Evolutionary conservation across 2,113 vertebrate species (phyloP).

Genomic region (Saguinus imperator): DNA sequence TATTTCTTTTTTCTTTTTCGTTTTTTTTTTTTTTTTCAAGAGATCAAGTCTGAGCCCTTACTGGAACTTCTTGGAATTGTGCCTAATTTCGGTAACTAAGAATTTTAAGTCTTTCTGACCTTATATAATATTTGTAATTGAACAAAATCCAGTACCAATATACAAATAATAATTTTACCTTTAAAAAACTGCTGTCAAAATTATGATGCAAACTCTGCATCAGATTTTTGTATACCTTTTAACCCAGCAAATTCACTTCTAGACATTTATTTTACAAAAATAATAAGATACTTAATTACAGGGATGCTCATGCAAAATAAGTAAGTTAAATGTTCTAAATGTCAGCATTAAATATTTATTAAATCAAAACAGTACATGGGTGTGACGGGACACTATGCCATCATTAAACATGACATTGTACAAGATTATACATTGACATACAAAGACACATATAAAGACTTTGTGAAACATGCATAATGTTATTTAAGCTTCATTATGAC

Average conservation of each 20-base stretch:
- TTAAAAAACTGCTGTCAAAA: slow-evolving; percentile 5
- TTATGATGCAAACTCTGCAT: not conserved
- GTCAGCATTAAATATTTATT: not conserved
- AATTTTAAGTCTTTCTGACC: not conserved
- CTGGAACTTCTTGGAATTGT: not conserved
- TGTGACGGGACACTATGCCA: not conserved
- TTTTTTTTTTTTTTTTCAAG: not conserved
- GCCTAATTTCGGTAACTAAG: slow-evolving; percentile 2
- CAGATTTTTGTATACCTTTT: not conserved
- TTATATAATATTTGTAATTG: not conserved
- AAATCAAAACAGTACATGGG: not conserved
- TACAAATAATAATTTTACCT: not conserved
- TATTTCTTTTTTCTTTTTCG: not conserved
- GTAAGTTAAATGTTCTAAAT: slow-evolving; percentile 2
- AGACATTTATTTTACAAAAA: not conserved
- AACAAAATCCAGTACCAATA: not conserved
- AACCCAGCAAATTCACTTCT: not conserved
- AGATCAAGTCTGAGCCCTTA: not conserved
- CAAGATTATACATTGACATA: not conserved
- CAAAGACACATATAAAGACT: not conserved
- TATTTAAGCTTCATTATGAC: not conserved
- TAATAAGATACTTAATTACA: not conserved
- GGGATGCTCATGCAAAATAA: not conserved
- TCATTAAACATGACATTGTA: not conserved
- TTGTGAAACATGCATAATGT: not conserved